Percentiles rank a stretch among this genome's conserved stretches.
Conservation (phyloP, 2,888 invertebrate species). For the Temnothorax ravouxi region DNA sequence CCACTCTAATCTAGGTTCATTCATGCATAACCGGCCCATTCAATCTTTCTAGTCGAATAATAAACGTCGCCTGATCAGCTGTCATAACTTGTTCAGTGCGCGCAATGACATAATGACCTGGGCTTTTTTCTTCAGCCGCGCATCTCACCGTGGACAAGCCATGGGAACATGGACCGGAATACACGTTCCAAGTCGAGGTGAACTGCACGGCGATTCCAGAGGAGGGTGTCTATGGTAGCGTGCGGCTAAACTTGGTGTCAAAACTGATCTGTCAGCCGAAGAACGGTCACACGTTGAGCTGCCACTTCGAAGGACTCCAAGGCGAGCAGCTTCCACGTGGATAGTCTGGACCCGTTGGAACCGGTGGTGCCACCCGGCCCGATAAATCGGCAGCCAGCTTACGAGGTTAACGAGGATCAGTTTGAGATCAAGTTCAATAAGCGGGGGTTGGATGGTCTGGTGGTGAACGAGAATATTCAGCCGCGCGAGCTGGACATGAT, state of each 20-base stretch:
- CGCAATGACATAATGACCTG: conserved; percentile 16
- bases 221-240: conserved; percentile 63
- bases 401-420: conserved; percentile 70
- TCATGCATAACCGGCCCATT: conserved; percentile 57
- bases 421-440: conserved; percentile 78
- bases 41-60: conserved; percentile 41
- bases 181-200: conserved; percentile 77
- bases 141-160: conserved; percentile 61
- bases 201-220: conserved; percentile 78
- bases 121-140: conserved; percentile 64
- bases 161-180: conserved; percentile 79
- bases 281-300: conserved; percentile 55
- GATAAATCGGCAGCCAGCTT: conserved; percentile 60
- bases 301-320: conserved; percentile 71
- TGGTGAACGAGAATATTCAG: conserved; percentile 72
- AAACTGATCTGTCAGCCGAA: conserved; percentile 73
- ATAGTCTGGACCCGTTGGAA: conserved; percentile 40
- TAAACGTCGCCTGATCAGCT: not conserved
- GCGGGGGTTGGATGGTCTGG: conserved; percentile 72
- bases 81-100: not conserved
- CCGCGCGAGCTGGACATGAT: conserved; percentile 74
- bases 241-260: conserved; percentile 71
- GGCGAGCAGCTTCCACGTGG: conserved; percentile 75
- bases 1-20: conserved; percentile 54
- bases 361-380: conserved; percentile 18